Base-by-base conservation (phyloP, 2,888 invertebrate species). In the Agrilus cyanescens region DNA sequence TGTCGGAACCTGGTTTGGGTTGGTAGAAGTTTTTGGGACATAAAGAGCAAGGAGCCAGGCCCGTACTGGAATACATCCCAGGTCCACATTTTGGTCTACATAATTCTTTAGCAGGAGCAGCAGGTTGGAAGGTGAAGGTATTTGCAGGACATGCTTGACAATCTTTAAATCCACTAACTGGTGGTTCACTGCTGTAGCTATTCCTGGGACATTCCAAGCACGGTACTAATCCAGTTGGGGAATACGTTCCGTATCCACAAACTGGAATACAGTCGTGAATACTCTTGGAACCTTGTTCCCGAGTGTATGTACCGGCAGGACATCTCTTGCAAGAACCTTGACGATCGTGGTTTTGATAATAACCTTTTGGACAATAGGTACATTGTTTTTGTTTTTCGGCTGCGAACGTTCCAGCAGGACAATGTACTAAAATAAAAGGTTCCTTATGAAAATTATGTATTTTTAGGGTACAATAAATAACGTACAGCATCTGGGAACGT, bases 231-330 rank as follows among this genome's bases (percentile, higher is more conserved):
- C 94, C 94, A 12, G 91, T 93, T 35, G 90, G 90, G 2, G 93
- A 94, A 65, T 91, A 95, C 15, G 94, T 95, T 45, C 96, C 96
- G 59, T 85, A 93, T 14, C 95, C 95, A 60, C 95, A 96, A 10
- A 94, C 93, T 2, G 95, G 93, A 40, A 93, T 75, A 59, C 93
- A 94, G 56, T 90, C 90, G 44, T 78, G 75, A 32, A 88, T 70
- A 43, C 82, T 81, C 65, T 93, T 93, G 0, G 89, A 88, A 15
- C 89, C 90, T 67, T 88, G 83, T 68, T 90, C 89, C 56, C 80
- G 75, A 1, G 96, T 96, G 60, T 91, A 96, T 7, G 90, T 93
- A 50, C 94, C 95, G 55, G 81, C 77, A 1, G 95, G 93, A 64
- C 97, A 97, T 48, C 85, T 80, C 37, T 85, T 73, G 63, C 97